Evolutionary conservation across 2,888 invertebrate species (phyloP).

Genomic region (Creontiades dilutus): DNA sequence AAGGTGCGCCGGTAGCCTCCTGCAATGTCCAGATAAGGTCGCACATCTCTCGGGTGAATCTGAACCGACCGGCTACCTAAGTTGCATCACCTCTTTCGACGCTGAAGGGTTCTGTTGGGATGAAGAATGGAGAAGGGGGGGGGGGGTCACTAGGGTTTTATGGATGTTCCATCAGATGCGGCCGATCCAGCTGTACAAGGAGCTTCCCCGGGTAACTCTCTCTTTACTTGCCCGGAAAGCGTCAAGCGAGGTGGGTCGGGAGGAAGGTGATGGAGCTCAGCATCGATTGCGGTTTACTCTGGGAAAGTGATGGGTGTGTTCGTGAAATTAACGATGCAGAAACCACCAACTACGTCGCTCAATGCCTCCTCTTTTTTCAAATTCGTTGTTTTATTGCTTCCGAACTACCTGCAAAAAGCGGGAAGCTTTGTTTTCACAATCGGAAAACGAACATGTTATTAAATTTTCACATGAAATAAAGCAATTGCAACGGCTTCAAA

Average conservation of each 20-base stretch:
- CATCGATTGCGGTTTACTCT: not conserved
- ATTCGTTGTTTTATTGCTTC: too few species aligned
- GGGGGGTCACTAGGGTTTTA: constrained; percentile 5
- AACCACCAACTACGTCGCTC: too few species aligned
- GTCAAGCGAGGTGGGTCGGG: not conserved
- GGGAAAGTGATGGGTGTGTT: not conserved
- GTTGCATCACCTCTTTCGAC: not conserved
- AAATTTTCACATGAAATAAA: too few species aligned
- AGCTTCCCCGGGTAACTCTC: not conserved
- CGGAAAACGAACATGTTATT: too few species aligned
- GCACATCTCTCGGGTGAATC: constrained; percentile 39
- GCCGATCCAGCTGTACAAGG: not conserved
- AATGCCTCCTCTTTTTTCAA: too few species aligned
- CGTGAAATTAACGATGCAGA: not conserved
- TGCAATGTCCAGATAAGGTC: not conserved
- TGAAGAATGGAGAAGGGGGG: too few species aligned
- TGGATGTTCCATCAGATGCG: constrained; percentile 24
- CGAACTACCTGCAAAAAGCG: too few species aligned
- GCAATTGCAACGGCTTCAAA: too few species aligned
- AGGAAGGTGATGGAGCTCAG: not conserved
- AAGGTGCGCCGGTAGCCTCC: not conserved
- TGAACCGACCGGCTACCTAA: constrained; percentile 9
- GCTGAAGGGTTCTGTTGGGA: not conserved
- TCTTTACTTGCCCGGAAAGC: constrained; percentile 5
- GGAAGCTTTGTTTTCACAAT: too few species aligned